Conservation (phyloP, 2,888 invertebrate genomes). For the Smittia aterrima region DNA sequence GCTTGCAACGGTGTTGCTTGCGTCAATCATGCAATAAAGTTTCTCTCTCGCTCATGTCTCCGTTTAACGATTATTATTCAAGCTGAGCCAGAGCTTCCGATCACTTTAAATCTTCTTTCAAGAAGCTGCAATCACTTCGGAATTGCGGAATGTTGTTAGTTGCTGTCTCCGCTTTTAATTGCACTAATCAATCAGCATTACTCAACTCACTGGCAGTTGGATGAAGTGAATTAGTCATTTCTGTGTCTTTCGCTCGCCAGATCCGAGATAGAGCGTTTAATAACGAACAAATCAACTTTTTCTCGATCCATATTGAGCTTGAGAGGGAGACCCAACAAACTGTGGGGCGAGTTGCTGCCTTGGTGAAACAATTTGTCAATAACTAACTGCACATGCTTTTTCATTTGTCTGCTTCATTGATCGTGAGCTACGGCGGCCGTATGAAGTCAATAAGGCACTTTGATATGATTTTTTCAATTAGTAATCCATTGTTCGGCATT, state of each 20-base stretch:
- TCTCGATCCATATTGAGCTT: too few species aligned
- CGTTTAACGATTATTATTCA: not conserved
- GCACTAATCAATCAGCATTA: constrained; percentile 30
- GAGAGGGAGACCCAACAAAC: too few species aligned
- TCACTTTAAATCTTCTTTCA: too few species aligned
- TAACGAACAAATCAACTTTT: too few species aligned
- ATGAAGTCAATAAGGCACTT: not conserved
- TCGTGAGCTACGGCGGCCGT: not conserved
- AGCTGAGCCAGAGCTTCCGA: too few species aligned
- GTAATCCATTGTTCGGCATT: not conserved
- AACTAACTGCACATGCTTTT: constrained; percentile 20
- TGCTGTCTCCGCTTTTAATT: constrained; percentile 22
- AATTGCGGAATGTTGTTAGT: not conserved
- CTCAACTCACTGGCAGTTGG: not conserved
- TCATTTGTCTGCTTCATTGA: not conserved
- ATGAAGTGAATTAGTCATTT: constrained; percentile 18
- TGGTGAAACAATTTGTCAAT: constrained; percentile 25
- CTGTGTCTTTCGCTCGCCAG: too few species aligned
- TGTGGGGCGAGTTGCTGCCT: not conserved
- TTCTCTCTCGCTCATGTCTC: not conserved
- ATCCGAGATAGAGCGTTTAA: too few species aligned
- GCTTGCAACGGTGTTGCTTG: not conserved
- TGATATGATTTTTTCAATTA: constrained; percentile 23
- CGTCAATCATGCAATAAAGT: not conserved
- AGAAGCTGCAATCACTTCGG: not conserved